phyloP scores from a whole-genome alignment of 2,113 vertebrate species.

The Podarcis raffonei region DNA sequence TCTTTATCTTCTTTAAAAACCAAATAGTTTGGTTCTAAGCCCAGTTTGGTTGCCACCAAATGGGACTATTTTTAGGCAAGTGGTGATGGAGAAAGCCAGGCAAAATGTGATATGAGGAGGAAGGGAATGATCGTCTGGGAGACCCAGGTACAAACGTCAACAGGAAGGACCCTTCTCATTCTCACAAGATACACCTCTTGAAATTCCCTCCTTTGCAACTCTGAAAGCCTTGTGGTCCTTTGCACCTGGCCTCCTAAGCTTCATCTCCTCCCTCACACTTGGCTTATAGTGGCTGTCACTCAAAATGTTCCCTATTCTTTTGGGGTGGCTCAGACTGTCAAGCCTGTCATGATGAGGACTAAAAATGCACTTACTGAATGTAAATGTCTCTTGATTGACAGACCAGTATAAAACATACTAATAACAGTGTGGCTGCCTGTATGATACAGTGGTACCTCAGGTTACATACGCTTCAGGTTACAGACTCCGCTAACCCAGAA shows the following conservation, averaged over 20 bases:
- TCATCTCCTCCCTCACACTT: not conserved
- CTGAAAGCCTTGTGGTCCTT: not conserved
- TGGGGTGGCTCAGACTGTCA: not conserved
- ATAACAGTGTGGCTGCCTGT: not conserved
- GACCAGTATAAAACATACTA: no score
- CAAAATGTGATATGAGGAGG: not conserved
- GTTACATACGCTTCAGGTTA: no score
- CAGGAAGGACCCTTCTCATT: not conserved
- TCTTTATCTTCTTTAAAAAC: no score
- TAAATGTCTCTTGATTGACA: not conserved
- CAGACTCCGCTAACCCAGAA: no score
- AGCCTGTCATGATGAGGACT: not conserved
- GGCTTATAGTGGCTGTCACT: not conserved
- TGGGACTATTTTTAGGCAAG: not conserved
- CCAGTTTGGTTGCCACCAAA: no score
- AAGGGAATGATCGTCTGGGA: not conserved
- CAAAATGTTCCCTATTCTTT: not conserved
- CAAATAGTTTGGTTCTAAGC: no score
- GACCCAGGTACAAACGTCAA: not conserved
- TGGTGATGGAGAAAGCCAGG: not conserved
- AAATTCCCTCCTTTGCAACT: not conserved
- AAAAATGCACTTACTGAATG: not conserved
- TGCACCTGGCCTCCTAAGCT: not conserved
- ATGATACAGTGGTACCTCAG: not conserved
- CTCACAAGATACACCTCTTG: not conserved